These are phyloP conservation scores for Macrocentrus cingulum DNA, from an alignment of 1,140 invertebrate genomes.

Conservation along the genomic window DNA sequence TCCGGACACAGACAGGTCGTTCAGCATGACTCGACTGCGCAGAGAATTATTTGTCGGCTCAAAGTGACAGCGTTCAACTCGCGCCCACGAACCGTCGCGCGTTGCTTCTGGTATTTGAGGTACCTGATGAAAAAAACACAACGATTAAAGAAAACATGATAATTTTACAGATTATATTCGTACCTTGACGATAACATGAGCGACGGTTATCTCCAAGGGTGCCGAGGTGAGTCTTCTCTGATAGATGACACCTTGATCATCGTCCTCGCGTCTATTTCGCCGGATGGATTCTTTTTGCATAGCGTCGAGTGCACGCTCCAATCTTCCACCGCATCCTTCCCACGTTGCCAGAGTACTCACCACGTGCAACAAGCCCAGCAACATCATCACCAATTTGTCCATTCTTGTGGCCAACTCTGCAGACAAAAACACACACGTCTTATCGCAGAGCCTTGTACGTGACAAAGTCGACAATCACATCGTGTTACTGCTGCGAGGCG, in stretches of 20 bases:
- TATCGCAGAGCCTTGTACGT: background rate
- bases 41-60: conserved; percentile 73
- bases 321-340: conserved; percentile 45
- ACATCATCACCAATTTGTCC: conserved; percentile 15
- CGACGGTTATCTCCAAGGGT: conserved; percentile 52
- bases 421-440: too few relatives aligned
- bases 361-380: conserved; percentile 16
- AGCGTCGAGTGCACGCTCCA: conserved; percentile 52
- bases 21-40: conserved; percentile 74
- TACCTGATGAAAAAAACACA: conserved; percentile 24
- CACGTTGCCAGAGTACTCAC: conserved; percentile 4
- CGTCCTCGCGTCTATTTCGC: conserved; percentile 42
- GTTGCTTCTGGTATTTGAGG: conserved; percentile 31
- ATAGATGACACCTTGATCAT: conserved; percentile 39
- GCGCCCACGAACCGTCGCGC: conserved; percentile 46
- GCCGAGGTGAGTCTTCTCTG: conserved; percentile 47
- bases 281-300: conserved; percentile 43
- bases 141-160: too few relatives aligned
- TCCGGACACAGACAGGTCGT: conserved; percentile 76
- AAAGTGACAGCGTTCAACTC: conserved; percentile 72
- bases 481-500: background rate
- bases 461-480: too few relatives aligned
- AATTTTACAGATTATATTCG: background rate
- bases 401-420: conserved; percentile 11
- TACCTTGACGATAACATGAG: conserved; percentile 51